A percentile compares a stretch with the other conserved stretches of the same genome.
phyloP scores from a whole-genome alignment of 2,113 vertebrate genomes.

The Nipponia nippon region DNA sequence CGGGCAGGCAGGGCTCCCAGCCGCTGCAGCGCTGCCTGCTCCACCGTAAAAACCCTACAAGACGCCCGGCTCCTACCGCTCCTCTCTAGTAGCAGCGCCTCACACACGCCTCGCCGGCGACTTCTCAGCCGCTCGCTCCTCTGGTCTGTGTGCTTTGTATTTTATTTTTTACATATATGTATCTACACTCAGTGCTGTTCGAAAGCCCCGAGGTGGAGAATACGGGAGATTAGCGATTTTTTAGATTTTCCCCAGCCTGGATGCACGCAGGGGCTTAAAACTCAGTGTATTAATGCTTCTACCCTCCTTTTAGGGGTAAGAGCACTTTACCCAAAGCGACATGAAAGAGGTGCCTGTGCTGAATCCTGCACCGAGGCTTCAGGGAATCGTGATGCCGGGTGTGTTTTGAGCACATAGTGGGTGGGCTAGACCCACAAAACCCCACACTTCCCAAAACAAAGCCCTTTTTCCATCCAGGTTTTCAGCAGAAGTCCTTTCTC shows the following conservation, averaged over 20 bases:
- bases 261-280: rapidly evolving
- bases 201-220: background rate
- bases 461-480: background rate
- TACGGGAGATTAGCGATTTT: rapidly evolving
- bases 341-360: background rate
- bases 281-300: rapidly evolving
- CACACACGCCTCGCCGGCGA: rapidly evolving
- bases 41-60: conserved; percentile 18
- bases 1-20: background rate
- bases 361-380: background rate
- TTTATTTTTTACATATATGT: too few species aligned
- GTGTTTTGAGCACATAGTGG: background rate
- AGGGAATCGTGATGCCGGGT: rapidly evolving
- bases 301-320: rapidly evolving
- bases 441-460: background rate
- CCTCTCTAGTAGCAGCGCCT: conserved; percentile 44
- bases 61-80: background rate
- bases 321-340: background rate
- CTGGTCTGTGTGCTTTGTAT: background rate
- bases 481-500: background rate
- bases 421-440: background rate
- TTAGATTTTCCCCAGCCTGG: background rate
- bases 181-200: background rate
- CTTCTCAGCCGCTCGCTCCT: background rate
- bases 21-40: background rate